phyloP scores from a whole-genome alignment of 2,113 vertebrate genomes.

The Syngnathoides biaculeatus region DNA sequence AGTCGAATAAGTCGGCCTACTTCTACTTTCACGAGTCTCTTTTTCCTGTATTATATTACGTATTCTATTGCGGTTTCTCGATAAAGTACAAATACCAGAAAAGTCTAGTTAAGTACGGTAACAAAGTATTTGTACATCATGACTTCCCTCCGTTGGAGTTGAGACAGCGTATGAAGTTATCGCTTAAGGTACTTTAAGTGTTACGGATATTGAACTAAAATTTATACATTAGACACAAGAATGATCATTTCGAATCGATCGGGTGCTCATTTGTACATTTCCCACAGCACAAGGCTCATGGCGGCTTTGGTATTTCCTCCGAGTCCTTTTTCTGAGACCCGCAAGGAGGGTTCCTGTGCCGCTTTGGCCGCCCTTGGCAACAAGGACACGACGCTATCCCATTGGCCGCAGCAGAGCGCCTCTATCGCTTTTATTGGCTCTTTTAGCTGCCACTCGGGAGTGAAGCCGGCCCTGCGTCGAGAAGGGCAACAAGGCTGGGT shows the following conservation, averaged over 20 bases:
- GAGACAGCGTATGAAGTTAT: not conserved
- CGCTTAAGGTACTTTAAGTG: not conserved
- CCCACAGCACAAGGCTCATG: not conserved
- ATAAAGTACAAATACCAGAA: too few species aligned
- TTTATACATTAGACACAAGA: not conserved
- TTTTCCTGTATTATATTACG: too few species aligned
- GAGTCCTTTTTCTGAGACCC: slow-evolving; percentile 6
- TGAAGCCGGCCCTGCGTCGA: slow-evolving; percentile 38
- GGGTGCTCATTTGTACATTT: not conserved
- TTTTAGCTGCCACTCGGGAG: slow-evolving; percentile 42
- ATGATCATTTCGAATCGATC: not conserved
- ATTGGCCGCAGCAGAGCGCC: slow-evolving; percentile 45
- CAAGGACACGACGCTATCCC: slow-evolving; percentile 35
- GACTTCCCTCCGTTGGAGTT: not conserved
- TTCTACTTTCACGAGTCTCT: not conserved
- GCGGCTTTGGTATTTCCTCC: not conserved
- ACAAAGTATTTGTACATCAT: not conserved
- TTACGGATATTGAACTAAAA: not conserved
- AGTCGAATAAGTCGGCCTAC: not conserved
- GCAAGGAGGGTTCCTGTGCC: not conserved
- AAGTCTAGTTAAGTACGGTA: too few species aligned
- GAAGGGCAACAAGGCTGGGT: slow-evolving; percentile 45
- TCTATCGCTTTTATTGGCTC: slow-evolving; percentile 40
- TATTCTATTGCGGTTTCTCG: too few species aligned
- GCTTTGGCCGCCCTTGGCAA: slow-evolving; percentile 58